Percentiles rank a stretch among this genome's conserved stretches.
Evolutionary conservation across 2,888 invertebrate genomes (phyloP).

Genomic region (Patella pellucida): DNA sequence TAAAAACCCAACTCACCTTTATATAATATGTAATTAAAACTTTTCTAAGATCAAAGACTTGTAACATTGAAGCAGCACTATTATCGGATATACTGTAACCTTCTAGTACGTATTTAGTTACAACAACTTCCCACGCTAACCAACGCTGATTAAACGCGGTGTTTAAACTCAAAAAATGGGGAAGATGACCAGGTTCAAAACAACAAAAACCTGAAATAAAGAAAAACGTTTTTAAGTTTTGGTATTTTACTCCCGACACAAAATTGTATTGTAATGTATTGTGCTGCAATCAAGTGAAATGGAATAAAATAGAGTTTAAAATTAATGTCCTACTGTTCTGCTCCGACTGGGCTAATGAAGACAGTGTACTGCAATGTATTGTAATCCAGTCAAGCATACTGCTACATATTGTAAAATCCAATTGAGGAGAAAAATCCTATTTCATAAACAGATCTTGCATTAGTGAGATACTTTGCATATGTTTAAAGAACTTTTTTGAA

Average conservation of each 20-base stretch:
- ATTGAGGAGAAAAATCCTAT: too few relatives aligned
- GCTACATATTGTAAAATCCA: too few relatives aligned
- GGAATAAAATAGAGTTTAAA: too few relatives aligned
- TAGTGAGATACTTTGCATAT: too few relatives aligned
- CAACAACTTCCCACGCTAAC: conserved; percentile 96
- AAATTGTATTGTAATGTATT: background rate
- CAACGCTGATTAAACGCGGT: conserved; percentile 97
- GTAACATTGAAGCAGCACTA: conserved; percentile 95
- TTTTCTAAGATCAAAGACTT: conserved; percentile 97
- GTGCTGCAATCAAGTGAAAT: conserved; percentile 1
- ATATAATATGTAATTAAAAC: conserved; percentile 97
- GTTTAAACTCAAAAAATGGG: conserved; percentile 91
- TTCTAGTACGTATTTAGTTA: conserved; percentile 96
- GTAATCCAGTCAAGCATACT: too few relatives aligned
- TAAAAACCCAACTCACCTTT: conserved; percentile 77
- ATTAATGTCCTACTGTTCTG: too few relatives aligned
- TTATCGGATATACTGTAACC: conserved; percentile 99
- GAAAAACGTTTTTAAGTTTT: background rate
- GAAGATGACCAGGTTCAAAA: conserved; percentile 89
- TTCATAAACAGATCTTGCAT: too few relatives aligned
- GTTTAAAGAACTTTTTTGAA: too few relatives aligned
- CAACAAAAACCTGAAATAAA: conserved; percentile 82
- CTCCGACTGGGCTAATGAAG: too few relatives aligned
- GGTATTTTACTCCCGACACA: background rate
- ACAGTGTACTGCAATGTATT: too few relatives aligned